These are phyloP conservation scores for Prenolepis imparis DNA, from an alignment of 2,888 invertebrate species.

Conservation along the genomic window DNA sequence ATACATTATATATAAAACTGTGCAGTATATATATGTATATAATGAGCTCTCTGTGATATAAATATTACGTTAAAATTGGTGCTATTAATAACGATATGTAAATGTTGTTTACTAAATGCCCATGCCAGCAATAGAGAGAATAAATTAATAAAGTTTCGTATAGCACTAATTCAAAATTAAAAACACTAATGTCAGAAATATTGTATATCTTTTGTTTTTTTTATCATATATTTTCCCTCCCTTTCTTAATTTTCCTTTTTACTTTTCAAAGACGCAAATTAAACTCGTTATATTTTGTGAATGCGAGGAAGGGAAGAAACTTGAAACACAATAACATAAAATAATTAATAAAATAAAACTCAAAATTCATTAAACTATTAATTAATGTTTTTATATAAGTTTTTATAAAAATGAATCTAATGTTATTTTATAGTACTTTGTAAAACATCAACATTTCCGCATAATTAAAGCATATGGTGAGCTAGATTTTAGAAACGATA, in stretches of 20 bases:
- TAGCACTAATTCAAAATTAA: neutral
- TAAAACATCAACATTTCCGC: too few relatives aligned
- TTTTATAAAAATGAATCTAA: neutral
- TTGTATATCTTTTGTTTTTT: neutral
- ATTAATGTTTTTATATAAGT: too few relatives aligned
- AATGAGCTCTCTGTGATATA: neutral
- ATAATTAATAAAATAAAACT: neutral
- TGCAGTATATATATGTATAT: too few relatives aligned
- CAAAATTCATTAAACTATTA: neutral
- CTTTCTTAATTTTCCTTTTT: neutral
- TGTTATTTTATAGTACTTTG: too few relatives aligned
- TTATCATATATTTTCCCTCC: neutral
- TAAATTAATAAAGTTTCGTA: neutral
- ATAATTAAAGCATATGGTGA: too few relatives aligned
- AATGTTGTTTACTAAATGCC: constrained; percentile 26
- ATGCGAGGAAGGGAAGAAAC: neutral
- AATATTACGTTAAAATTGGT: constrained; percentile 35
- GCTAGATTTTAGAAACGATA: too few relatives aligned
- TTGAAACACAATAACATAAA: neutral
- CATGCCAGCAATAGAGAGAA: neutral
- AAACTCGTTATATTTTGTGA: neutral
- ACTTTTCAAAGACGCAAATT: neutral
- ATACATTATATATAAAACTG: constrained; percentile 27
- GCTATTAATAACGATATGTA: constrained; percentile 41
- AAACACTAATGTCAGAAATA: neutral